Base-by-base conservation (phyloP, 2,888 invertebrate genomes). In the Epinotia demarniana region DNA sequence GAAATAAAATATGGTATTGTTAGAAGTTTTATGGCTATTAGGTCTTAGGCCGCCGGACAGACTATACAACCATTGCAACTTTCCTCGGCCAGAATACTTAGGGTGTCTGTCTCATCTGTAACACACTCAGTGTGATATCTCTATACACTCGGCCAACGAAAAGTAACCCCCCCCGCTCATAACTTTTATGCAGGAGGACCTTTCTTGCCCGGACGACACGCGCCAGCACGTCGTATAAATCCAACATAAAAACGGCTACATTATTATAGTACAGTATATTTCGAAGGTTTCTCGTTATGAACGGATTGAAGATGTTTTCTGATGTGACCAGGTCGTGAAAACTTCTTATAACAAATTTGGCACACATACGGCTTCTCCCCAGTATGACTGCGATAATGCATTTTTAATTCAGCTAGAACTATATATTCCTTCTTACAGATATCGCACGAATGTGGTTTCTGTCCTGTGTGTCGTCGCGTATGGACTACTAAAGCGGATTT, bases 351-450 rank as follows among this genome's bases (percentile, higher is more conserved):
- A 18, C 66, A 66, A 27, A 27, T 66, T 55, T 53, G 53, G 12
- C 66, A 66, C 5, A 27, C 6, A 33, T 53, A 66, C 16, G 66
- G 49, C n/a, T 66, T 53, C n/a, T 66, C 66, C 5, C 66, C 66
- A 9, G 53, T n/a, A 3, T 66, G 53, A 53, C 53, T 53, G 4
- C 53, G 53, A 53, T 53, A 53, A 53, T 53, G 53, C 53, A 53
- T 53, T 53, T 53, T 53, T 13, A 53, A 53, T n/a, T 53, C 53
- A 8, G 53, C 53, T 53, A 53, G 53, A 53, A 53, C 53, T 53
- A 53, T 53, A n/a, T 53, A 53, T 53, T 53, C n/a, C 53, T 53
- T 53, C n/a, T 53, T 53, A n/a, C 53, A 53, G n/a, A 53, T 53
- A 53, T 53, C 53, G 8, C 53, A 53, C 0, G 53, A 53, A 53